Evolutionary conservation across 2,797 vertebrate genomes (phyloP).

Genomic region (Lepilemur septentrionalis): DNA sequence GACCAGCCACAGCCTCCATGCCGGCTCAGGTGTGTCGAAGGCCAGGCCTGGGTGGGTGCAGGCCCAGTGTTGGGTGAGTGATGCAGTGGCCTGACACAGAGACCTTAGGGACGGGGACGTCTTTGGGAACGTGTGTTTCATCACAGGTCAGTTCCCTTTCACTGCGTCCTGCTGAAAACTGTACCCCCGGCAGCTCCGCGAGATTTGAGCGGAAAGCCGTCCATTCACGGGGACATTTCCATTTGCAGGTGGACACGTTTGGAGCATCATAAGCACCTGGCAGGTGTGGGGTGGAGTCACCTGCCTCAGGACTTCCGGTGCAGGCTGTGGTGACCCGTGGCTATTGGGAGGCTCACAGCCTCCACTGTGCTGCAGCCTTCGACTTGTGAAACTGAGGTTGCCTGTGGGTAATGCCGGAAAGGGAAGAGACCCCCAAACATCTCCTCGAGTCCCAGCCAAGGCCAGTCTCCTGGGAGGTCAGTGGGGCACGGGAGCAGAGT

Average conservation of each 20-base stretch:
- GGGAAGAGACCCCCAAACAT: rapidly evolving
- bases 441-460: rapidly evolving
- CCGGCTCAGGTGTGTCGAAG: rapidly evolving
- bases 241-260: rapidly evolving
- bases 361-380: neutral
- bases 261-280: neutral
- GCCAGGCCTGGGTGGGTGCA: rapidly evolving
- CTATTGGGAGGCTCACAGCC: neutral
- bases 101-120: no score
- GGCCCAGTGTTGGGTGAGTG: rapidly evolving
- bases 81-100: neutral
- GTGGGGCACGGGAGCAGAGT: neutral
- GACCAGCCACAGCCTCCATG: rapidly evolving
- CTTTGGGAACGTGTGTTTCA: neutral
- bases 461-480: neutral
- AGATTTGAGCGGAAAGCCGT: neutral
- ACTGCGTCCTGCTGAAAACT: rapidly evolving
- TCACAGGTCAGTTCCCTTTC: neutral
- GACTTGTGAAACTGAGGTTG: neutral
- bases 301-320: neutral
- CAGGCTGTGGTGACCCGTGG: no score
- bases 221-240: rapidly evolving
- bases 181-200: neutral
- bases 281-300: no score
- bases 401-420: neutral